These are phyloP conservation scores for Scotopteryx bipunctaria DNA, from an alignment of 2,888 invertebrate genomes.

Conservation along the genomic window DNA sequence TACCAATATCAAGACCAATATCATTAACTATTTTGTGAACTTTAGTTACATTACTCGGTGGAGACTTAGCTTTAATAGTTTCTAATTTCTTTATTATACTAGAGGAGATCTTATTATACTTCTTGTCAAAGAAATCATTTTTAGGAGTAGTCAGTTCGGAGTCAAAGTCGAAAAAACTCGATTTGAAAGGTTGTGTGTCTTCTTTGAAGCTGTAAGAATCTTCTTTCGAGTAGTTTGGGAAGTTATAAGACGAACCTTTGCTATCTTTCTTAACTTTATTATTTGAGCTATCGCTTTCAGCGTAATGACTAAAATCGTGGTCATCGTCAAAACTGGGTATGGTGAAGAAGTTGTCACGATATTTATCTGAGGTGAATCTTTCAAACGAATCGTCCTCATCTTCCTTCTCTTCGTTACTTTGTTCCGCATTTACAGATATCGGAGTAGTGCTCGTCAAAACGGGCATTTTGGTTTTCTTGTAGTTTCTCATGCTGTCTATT, in stretches of 20 bases:
- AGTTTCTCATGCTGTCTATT: conserved; percentile 66
- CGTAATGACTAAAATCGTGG: conserved; percentile 56
- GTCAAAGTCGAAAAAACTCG: conserved; percentile 68
- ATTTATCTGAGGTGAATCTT: conserved; percentile 78
- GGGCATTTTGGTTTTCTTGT: conserved; percentile 69
- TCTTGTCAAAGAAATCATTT: conserved; percentile 80
- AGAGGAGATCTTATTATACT: conserved; percentile 76
- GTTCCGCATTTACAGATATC: conserved; percentile 42
- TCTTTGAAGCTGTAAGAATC: conserved; percentile 55
- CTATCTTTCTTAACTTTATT: conserved; percentile 62
- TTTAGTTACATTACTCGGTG: conserved; percentile 57
- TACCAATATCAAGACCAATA: conserved; percentile 69
- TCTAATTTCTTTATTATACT: conserved; percentile 80
- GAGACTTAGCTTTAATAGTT: conserved; percentile 57
- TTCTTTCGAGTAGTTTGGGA: conserved; percentile 63
- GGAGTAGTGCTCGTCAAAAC: conserved; percentile 52
- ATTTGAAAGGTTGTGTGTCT: conserved; percentile 60
- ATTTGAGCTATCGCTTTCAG: conserved; percentile 52
- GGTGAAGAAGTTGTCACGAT: conserved; percentile 80
- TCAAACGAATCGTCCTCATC: conserved; percentile 63
- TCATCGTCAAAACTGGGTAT: conserved; percentile 68
- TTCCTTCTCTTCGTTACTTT: conserved; percentile 55
- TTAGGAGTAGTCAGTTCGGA: conserved; percentile 80
- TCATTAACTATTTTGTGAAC: conserved; percentile 59
- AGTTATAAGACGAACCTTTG: conserved; percentile 59